Conservation (phyloP, 2,113 vertebrate species). For the Callorhinus ursinus region DNA sequence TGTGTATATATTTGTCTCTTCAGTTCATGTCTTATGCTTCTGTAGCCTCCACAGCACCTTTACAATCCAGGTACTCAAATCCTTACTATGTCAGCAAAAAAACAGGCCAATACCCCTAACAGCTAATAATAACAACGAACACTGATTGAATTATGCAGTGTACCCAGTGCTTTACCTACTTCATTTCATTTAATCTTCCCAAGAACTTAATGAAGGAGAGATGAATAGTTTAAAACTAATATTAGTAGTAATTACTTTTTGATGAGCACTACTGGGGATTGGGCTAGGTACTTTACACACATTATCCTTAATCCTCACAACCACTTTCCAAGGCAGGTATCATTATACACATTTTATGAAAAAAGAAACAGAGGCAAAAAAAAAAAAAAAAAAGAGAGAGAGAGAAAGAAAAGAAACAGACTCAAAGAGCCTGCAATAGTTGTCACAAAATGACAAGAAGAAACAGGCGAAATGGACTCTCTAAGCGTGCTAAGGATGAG, state of each 20-base stretch:
- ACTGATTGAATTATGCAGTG: neutral
- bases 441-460: neutral
- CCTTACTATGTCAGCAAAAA: neutral
- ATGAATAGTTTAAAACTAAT: neutral
- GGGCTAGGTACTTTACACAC: neutral
- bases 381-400: neutral
- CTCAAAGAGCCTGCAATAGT: neutral
- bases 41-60: neutral
- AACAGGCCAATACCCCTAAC: neutral
- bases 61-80: neutral
- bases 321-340: neutral
- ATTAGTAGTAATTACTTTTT: constrained; percentile 15
- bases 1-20: neutral
- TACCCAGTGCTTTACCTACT: neutral
- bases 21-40: neutral
- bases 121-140: neutral
- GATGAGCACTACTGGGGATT: neutral
- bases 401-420: neutral
- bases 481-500: neutral
- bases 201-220: neutral
- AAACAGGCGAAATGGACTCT: neutral
- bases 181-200: neutral
- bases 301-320: constrained; percentile 18
- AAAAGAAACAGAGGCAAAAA: neutral
- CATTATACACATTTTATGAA: constrained; percentile 4